Percentiles rank a stretch among this genome's conserved stretches.
Conservation (phyloP, 2,797 vertebrate species). For the Cryptoprocta ferox region DNA sequence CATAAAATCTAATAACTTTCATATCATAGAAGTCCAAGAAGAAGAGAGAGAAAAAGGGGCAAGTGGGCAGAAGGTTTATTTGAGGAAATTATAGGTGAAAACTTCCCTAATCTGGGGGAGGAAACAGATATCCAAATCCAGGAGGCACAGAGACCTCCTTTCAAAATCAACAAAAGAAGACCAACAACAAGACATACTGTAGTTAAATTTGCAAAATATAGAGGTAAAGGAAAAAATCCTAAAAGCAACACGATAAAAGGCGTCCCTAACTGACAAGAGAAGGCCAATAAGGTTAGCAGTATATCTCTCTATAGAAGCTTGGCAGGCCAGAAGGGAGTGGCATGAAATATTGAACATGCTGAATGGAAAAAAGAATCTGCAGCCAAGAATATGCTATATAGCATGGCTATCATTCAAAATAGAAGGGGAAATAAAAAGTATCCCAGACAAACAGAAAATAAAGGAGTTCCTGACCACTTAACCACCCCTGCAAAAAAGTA, state of each 20-base stretch:
- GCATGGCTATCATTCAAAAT: neutral
- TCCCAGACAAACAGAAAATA: neutral
- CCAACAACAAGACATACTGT: neutral
- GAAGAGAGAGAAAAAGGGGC: neutral
- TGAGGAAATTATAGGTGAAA: neutral
- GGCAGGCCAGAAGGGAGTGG: neutral
- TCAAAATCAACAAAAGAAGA: neutral
- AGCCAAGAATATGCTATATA: neutral
- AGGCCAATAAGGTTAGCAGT: neutral
- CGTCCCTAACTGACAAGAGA: neutral
- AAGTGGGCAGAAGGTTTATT: neutral
- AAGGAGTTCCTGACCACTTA: neutral
- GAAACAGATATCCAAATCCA: neutral
- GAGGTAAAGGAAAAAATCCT: neutral
- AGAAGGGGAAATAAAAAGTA: neutral
- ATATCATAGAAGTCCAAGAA: neutral
- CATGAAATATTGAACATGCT: neutral
- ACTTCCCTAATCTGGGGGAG: neutral
- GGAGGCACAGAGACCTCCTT: neutral
- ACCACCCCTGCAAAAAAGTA: neutral
- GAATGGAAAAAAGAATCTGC: neutral
- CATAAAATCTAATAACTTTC: neutral
- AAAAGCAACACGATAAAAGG: neutral
- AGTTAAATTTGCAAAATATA: neutral
- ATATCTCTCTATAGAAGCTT: neutral